Base-by-base conservation (phyloP, 2,113 vertebrate genomes). In the Pithys albifrons region DNA sequence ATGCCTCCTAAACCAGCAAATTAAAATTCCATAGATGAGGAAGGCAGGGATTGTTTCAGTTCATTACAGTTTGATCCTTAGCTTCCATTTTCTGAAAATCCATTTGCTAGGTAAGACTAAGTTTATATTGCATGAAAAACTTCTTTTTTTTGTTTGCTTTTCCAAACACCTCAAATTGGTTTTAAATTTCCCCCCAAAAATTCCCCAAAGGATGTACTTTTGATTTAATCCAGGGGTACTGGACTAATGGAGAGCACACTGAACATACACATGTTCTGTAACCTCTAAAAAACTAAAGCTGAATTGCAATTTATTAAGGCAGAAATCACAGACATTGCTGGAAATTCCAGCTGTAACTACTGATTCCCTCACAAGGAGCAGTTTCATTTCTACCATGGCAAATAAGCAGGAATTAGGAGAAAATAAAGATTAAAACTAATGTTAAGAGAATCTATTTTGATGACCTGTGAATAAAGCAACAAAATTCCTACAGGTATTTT, bases 1-100 rank as follows among this genome's bases (percentile, higher is more conserved):
- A 81, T n/a, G 76, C 89, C 75, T 93, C 39, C 85, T 71, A 87
- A 91, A 82, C 52, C 78, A 91, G 83, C 17, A 95, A 86, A 93
- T 95, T 92, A 85, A 84, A 91, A 94, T 89, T 89, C 91, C 72
- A 71, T 10, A 9, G 48, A 23, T 64, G 43, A 70, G 48, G 73
- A 64, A 82, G 28, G 59, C 51, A 75, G 31, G 45, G 45, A 77
- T 58, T 73, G 69, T 19, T 86, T 92, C 74, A 72, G 11, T 54
- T 88, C 72, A 92, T 22, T 77, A 31, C 14, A 52, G n/a, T 85
- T 28, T 87, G 76, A 78, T 64, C 41, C 66, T 49, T 4, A 28
- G 37, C 43, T 69, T 92, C 61, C 27, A 58, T 48, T 77, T 89
- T 48, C 90, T 89, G 65, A 84, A 69, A 91, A 86, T 24, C 14